Percentiles rank a stretch among this genome's conserved stretches.
Conservation (phyloP, 2,113 vertebrate genomes). For the Nothocercus julius region DNA sequence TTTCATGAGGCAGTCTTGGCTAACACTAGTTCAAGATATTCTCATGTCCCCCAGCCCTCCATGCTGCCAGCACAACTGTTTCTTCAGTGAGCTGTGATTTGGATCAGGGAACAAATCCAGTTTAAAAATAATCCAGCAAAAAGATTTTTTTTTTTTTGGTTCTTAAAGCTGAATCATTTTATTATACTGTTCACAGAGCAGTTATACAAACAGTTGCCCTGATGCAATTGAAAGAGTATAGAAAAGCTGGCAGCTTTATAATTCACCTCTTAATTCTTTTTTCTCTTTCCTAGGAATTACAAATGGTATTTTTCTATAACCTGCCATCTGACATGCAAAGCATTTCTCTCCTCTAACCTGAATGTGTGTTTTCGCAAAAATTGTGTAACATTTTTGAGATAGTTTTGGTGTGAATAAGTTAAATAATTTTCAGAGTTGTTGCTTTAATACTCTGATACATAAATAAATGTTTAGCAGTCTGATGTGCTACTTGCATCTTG, state of each 20-base stretch:
- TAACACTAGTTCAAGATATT: not conserved
- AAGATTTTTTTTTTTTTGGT: constrained; percentile 53
- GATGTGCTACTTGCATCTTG: not conserved
- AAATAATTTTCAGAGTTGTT: not conserved
- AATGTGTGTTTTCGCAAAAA: not conserved
- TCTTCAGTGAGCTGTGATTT: constrained; percentile 49
- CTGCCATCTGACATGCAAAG: not conserved
- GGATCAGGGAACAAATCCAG: constrained; percentile 53
- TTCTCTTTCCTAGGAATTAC: not conserved
- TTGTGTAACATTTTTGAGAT: not conserved
- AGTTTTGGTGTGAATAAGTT: not conserved
- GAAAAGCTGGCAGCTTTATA: not conserved
- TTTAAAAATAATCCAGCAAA: constrained; percentile 68
- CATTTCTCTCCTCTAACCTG: not conserved
- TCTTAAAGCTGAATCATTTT: constrained; percentile 22
- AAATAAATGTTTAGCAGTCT: not conserved
- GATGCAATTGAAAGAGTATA: not conserved
- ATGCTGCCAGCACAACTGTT: constrained; percentile 40
- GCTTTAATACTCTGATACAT: not conserved
- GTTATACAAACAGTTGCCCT: not conserved
- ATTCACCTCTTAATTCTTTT: not conserved
- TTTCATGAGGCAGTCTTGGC: not conserved
- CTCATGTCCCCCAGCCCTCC: not conserved
- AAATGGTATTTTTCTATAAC: not conserved
- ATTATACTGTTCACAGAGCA: not conserved